phyloP scores from a whole-genome alignment of 2,888 invertebrate species.

The Phyllotreta striolata region DNA sequence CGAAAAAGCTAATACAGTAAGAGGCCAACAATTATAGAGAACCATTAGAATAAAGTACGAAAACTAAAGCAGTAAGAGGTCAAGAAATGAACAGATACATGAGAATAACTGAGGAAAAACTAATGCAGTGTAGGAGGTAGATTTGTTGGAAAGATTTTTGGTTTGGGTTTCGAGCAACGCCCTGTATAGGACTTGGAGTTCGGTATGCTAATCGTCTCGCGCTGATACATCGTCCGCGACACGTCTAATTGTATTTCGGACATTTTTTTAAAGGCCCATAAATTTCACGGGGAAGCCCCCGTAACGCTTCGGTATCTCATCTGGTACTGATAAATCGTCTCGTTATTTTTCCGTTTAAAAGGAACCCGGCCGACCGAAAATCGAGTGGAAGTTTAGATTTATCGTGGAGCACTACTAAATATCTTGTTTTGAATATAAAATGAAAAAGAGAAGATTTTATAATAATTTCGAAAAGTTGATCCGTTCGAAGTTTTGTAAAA shows the following conservation, averaged over 20 bases:
- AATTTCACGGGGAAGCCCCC: constrained; percentile 26
- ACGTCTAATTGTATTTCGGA: constrained; percentile 46
- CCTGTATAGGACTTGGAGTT: constrained; percentile 33
- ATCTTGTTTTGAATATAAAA: not conserved
- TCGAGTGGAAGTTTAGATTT: constrained; percentile 9
- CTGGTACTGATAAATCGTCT: constrained; percentile 22
- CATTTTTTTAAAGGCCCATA: constrained; percentile 35
- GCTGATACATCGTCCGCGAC: constrained; percentile 46
- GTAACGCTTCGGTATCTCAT: constrained; percentile 13
- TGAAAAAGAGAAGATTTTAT: too few species aligned
- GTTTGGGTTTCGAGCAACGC: not conserved
- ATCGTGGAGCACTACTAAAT: not conserved
- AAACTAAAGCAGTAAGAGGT: too few species aligned
- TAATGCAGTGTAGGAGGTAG: too few species aligned
- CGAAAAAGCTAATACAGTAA: too few species aligned
- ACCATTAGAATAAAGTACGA: too few species aligned
- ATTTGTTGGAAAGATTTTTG: too few species aligned
- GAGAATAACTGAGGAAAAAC: too few species aligned
- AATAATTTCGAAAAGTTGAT: too few species aligned
- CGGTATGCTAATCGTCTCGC: constrained; percentile 51
- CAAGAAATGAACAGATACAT: too few species aligned
- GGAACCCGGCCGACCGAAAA: not conserved
- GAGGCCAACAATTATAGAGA: too few species aligned
- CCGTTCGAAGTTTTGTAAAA: too few species aligned
- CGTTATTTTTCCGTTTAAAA: constrained; percentile 18